Base-by-base conservation (phyloP, 2,888 invertebrate species). In the Electrophaes corylata region DNA sequence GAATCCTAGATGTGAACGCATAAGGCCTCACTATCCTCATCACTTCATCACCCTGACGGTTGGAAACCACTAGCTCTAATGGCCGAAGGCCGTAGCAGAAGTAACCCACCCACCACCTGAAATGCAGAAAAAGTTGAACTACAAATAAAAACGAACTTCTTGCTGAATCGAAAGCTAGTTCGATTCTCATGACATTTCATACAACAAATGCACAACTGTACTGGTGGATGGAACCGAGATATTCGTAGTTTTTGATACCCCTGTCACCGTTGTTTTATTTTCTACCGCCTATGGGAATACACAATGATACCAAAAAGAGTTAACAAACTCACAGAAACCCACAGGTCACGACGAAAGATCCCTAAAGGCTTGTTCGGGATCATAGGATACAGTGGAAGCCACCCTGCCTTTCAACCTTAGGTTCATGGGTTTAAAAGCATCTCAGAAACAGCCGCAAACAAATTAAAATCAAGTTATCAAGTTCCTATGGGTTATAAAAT, bases 11-110 rank as follows among this genome's bases (percentile, higher is more conserved):
- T 44, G 95, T 94, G 84, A 96, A 97, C 26, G 96, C 94, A 60
- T 96, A 92, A 0, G 97, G 96, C 16, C 98, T 93, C 72, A 94
- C 88, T 73, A 98, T 92, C 79, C 96, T 95, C 79, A 98, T 96
- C 39, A 98, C 94, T 67, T 90, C 88, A 0, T 53, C 61, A 0
- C 88, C 88, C 0, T 67, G 49, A 33, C 44, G 41, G 71, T 88
- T 81, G 11, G 64, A 60, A 11, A 91, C 86, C 4, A 71, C 75
- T 11, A 91, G 80, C 62, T 83, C 79, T 10, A 89, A 70, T 0
- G 90, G 89, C 0, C 90, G 83, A 0, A 88, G 75, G 0, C 88
- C 85, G 51, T 85, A 88, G 76, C 81, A 88, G 57, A 88, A 73
- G 75, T 88, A 90, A 14, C 90, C 88, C 0, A 83, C 80, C 88